These are phyloP conservation scores for Drosophila bifasciata DNA, from an alignment of 1,140 invertebrate genomes.

Conservation along the genomic window DNA sequence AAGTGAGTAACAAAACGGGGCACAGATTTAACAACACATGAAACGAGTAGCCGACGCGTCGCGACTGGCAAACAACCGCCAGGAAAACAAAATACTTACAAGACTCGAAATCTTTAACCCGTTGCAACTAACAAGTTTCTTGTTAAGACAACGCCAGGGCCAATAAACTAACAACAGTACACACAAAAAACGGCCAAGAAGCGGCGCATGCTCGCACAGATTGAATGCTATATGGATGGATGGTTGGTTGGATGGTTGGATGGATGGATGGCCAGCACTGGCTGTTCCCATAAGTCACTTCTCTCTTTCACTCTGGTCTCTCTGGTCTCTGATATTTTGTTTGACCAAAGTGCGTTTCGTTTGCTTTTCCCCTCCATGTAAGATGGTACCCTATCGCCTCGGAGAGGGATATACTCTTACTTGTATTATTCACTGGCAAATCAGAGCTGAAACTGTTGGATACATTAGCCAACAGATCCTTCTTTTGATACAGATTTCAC, in stretches of 20 bases:
- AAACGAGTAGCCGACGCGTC: constrained; percentile 61
- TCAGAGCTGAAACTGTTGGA: no score
- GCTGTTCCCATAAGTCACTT: constrained; percentile 71
- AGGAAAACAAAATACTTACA: constrained; percentile 24
- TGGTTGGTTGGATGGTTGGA: constrained; percentile 4
- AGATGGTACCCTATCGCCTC: background rate
- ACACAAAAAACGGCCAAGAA: constrained; percentile 5
- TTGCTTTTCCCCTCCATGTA: constrained; percentile 41
- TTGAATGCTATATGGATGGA: constrained; percentile 27
- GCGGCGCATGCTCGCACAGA: constrained; percentile 66
- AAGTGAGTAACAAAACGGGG: background rate
- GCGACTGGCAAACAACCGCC: constrained; percentile 59
- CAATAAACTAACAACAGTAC: constrained; percentile 73
- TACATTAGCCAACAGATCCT: no score
- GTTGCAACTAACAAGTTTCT: constrained; percentile 82
- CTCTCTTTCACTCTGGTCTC: constrained; percentile 3
- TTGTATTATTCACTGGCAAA: constrained; percentile 1
- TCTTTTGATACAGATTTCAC: no score
- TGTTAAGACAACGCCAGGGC: constrained; percentile 72
- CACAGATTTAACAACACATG: constrained; percentile 35
- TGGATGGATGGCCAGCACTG: constrained; percentile 37
- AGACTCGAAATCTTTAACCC: constrained; percentile 57
- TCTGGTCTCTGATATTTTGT: constrained; percentile 16
- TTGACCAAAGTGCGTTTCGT: constrained; percentile 54
- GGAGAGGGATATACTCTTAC: constrained; percentile 1